A percentile compares a stretch with the other conserved stretches of the same genome.
Evolutionary conservation across 2,888 invertebrate species (phyloP).

Genomic region (Apotomis capreana): DNA sequence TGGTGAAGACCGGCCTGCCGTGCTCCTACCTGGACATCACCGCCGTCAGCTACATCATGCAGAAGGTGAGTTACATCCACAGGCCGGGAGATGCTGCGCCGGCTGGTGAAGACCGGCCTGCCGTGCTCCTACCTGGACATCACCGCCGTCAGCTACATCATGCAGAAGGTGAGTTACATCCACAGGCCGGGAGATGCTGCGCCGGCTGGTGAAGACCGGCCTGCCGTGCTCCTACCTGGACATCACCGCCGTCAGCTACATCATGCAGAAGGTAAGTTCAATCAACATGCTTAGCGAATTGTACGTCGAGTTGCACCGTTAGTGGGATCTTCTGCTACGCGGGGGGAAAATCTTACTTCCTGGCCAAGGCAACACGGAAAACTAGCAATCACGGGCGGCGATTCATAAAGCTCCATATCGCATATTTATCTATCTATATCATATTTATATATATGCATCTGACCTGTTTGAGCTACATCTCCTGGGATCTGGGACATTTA

Average conservation of each 20-base stretch:
- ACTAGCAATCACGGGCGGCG: no score
- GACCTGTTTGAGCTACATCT: no score
- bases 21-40: constrained; percentile 92
- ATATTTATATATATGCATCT: no score
- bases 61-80: constrained; percentile 67
- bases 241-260: constrained; percentile 90
- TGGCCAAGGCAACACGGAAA: no score
- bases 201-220: constrained; percentile 86
- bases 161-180: constrained; percentile 56
- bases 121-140: constrained; percentile 92
- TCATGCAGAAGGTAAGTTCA: constrained; percentile 66
- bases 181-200: constrained; percentile 89
- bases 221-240: constrained; percentile 91
- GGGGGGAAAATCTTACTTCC: no score
- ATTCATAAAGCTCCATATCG: no score
- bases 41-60: constrained; percentile 88
- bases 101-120: constrained; percentile 87
- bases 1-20: constrained; percentile 87
- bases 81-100: constrained; percentile 89
- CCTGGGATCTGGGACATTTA: no score
- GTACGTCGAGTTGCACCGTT: no score
- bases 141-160: constrained; percentile 90
- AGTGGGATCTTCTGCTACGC: no score
- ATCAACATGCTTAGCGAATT: no score
- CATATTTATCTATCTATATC: no score